Conservation (phyloP, 92 coral and sea anemone species). For the Epizoanthus ramosus region DNA sequence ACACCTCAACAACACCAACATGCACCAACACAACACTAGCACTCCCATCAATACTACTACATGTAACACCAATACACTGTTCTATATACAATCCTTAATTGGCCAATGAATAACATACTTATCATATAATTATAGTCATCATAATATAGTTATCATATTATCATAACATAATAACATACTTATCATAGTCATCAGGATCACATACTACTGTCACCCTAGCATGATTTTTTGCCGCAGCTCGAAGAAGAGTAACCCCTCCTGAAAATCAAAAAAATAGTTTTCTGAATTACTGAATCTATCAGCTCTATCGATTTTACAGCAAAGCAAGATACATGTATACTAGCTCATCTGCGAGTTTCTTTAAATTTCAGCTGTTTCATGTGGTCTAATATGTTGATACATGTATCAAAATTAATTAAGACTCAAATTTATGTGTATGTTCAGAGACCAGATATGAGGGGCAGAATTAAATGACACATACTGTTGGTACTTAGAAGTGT, state of each 20-base stretch:
- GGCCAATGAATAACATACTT: conserved; percentile 56
- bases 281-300: neutral
- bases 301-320: neutral
- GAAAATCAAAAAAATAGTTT: neutral
- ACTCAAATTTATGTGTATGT: too few species aligned
- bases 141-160: too few species aligned
- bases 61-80: neutral
- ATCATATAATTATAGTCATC: conserved; percentile 85
- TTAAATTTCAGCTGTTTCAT: too few species aligned
- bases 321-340: neutral
- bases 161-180: conserved; percentile 69
- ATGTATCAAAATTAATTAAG: too few species aligned
- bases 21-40: too few species aligned
- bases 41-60: too few species aligned
- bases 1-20: too few species aligned
- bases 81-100: neutral
- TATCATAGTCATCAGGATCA: conserved; percentile 91
- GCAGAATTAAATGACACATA: too few species aligned
- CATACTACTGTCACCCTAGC: conserved; percentile 95
- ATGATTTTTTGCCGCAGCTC: conserved; percentile 99
- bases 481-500: neutral
- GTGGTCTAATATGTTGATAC: too few species aligned
- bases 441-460: too few species aligned
- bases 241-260: conserved; percentile 95
- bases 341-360: too few species aligned